Conservation (phyloP, 37 sponge, comb jelly and placozoan species). For the Cladorhizidae sp. region DNA sequence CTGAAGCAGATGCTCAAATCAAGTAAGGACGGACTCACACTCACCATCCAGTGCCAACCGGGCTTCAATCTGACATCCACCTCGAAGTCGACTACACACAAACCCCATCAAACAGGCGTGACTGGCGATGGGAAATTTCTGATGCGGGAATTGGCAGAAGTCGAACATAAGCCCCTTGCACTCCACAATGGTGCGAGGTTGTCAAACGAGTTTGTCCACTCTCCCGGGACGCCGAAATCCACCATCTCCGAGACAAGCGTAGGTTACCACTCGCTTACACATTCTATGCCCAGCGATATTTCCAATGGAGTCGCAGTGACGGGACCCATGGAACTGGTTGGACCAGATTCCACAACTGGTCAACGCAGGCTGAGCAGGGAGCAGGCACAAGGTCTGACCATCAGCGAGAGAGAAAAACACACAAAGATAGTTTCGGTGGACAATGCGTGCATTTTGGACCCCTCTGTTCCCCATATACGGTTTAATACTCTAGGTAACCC, state of each 20-base stretch:
- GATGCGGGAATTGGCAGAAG: background rate
- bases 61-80: background rate
- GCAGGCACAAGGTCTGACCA: background rate
- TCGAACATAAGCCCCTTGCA: background rate
- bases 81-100: background rate
- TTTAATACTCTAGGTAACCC: background rate
- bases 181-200: slow-evolving; percentile 1
- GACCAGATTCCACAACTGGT: slow-evolving; percentile 28
- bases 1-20: slow-evolving; percentile 52
- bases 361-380: background rate
- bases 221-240: slow-evolving; percentile 45
- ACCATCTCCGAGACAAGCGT: slow-evolving; percentile 42
- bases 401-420: background rate
- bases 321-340: background rate
- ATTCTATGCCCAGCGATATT: slow-evolving; percentile 44
- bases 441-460: background rate
- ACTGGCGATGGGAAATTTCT: too few species aligned
- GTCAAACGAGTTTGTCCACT: slow-evolving; percentile 13
- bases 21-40: slow-evolving; percentile 36
- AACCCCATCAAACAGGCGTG: background rate
- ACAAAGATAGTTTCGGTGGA: background rate
- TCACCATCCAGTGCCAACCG: slow-evolving; percentile 32
- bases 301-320: slow-evolving; percentile 15
- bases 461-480: background rate
- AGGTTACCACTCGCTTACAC: slow-evolving; percentile 41